A percentile compares a stretch with the other conserved stretches of the same genome.
Evolutionary conservation across 2,888 invertebrate genomes (phyloP).

Genomic region (Belgica antarctica): DNA sequence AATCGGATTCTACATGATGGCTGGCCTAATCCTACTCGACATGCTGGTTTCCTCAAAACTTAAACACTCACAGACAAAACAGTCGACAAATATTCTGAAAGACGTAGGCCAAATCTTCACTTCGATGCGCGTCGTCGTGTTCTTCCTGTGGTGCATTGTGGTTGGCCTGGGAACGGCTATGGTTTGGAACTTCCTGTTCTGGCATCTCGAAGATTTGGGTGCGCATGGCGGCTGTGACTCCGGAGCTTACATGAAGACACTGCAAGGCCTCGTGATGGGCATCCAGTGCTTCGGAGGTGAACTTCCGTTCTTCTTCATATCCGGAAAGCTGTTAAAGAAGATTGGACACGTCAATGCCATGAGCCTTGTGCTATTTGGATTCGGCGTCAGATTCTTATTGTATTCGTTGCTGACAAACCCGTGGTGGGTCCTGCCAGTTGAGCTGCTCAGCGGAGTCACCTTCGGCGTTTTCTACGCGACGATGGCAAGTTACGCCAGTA

Average conservation of each 20-base stretch:
- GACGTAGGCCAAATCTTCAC: slow-evolving; percentile 68
- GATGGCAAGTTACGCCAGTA: slow-evolving; percentile 84
- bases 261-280: slow-evolving; percentile 71
- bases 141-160: slow-evolving; percentile 74
- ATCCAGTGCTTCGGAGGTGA: slow-evolving; percentile 83
- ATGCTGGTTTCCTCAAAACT: slow-evolving; percentile 65
- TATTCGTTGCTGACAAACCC: slow-evolving; percentile 78
- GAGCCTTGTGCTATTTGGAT: slow-evolving; percentile 75
- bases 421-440: slow-evolving; percentile 82
- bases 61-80: slow-evolving; percentile 64
- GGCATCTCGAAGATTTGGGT: slow-evolving; percentile 75
- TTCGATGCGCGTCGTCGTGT: slow-evolving; percentile 67
- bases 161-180: slow-evolving; percentile 82
- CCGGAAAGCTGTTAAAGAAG: slow-evolving; percentile 71
- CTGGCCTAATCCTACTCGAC: slow-evolving; percentile 65
- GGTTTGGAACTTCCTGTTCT: slow-evolving; percentile 85
- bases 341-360: slow-evolving; percentile 81
- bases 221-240: slow-evolving; percentile 54
- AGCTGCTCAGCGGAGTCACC: slow-evolving; percentile 82
- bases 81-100: slow-evolving; percentile 65
- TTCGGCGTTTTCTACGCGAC: slow-evolving; percentile 85
- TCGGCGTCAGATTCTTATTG: slow-evolving; percentile 75
- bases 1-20: slow-evolving; percentile 75
- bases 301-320: slow-evolving; percentile 81
- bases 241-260: slow-evolving; percentile 64